phyloP scores from a whole-genome alignment of 2,888 invertebrate species.

The Nemoura dubitans region DNA sequence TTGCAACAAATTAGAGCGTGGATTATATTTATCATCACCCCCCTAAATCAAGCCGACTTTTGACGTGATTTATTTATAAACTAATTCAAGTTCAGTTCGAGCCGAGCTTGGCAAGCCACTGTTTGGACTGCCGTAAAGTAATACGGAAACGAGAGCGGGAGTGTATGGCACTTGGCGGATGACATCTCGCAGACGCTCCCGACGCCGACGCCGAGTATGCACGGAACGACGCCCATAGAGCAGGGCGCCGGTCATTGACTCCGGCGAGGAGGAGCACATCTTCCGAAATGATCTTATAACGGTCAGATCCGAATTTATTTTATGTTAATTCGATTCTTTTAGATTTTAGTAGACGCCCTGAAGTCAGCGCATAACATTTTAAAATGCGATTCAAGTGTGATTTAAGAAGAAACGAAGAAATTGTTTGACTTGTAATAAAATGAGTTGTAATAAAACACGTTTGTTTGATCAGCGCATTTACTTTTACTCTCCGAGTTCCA shows the following conservation, averaged over 20 bases:
- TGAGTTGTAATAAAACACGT: not conserved
- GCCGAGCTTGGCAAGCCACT: not conserved
- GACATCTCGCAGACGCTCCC: not conserved
- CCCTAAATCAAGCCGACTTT: not conserved
- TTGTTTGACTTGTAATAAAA: not conserved
- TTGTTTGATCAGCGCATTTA: not conserved
- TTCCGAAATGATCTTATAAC: not conserved
- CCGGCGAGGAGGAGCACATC: not conserved
- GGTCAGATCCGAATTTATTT: not conserved
- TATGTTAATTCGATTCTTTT: not conserved
- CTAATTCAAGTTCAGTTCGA: not conserved
- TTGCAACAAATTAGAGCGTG: not conserved
- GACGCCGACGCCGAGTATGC: not conserved
- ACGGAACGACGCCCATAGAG: not conserved
- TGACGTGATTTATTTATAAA: not conserved
- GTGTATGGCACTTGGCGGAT: not conserved
- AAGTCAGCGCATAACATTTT: not conserved
- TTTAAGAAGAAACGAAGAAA: not conserved
- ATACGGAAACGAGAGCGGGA: not conserved
- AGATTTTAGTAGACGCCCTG: not conserved
- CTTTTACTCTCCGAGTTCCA: not conserved
- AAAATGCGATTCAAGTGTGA: not conserved
- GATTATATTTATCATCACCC: not conserved
- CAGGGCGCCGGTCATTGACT: not conserved
- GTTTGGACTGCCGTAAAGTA: not conserved